Base-by-base conservation (phyloP, 2,113 vertebrate species). In the Alouatta palliata region DNA sequence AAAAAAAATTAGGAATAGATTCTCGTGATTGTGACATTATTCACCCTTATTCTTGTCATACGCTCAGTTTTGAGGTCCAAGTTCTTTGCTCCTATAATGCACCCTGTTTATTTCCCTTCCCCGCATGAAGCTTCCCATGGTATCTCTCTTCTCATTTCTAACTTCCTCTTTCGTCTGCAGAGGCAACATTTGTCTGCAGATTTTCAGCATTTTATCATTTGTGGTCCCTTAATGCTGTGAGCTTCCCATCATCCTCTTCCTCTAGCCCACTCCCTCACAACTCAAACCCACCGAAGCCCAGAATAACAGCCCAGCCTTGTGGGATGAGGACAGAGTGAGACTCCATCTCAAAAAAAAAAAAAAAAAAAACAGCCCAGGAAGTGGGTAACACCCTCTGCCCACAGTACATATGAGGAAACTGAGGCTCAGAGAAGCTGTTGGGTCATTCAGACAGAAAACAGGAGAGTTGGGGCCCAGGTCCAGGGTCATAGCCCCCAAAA, bases 141-240 rank as follows among this genome's bases (percentile, higher is more conserved):
- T 13, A 13, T 83, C 80, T 96, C 61, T 64, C 90, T 85, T 85
- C 54, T 91, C 76, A 6, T 8, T 49, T 58, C 58, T 45, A 87
- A 40, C 85, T 94, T 87, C 84, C 61, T 61, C 88, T 97, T 94
- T 92, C 20, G 27, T n/a, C 43, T 47, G 30, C 56, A 58, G 25
- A 61, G 71, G n/a, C 86, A 56, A 20, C 37, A 9, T 9, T 49
- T 77, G 5, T n/a, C 80, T 66, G 49, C 40, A 76, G n/a, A 49
- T 56, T 94, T 94, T 70, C 1, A 0, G 58, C 11, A 7, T 2
- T 12, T 49, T 8, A 3, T 12, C 82, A 9, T 27, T 54, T 87
- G 82, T 1, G 21, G 70, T 13, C 7, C 43, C 82, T 71, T 43
- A 6, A 3, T 12, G 13, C 30, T 35, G 30, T 1, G 5, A 85